Evolutionary conservation across 64 coral and sea anemone species (phyloP), one percentile per base, ranked within the genome.

Genomic region (Acropora tenuis): DNA sequence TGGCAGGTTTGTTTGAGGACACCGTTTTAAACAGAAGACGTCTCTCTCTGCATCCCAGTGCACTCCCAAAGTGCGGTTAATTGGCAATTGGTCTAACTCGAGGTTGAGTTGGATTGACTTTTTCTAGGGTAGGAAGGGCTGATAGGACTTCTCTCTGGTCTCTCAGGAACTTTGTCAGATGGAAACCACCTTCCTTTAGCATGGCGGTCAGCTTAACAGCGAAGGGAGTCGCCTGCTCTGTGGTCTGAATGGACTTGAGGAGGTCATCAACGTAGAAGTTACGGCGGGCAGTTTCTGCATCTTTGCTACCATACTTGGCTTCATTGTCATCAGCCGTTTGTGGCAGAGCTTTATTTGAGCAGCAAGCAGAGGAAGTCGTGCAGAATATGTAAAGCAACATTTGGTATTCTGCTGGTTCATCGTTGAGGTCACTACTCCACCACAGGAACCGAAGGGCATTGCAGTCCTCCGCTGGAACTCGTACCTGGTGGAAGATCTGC

Each of bases 321-420:
- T 91, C 42, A 60, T 91, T 83, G 19, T 91, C 79, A 3, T 84
- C 50, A 6, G 89, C 79, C 5, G 69, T 91, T 73, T 73, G 63
- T 16, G 20, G 44, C 66, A 91, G 41, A 1, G 67, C 79, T 40
- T 84, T 91, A 10, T 84, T 91, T 45, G 69, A 66, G 45, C 89
- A 91, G 74, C 68, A 91, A 4, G 89, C 65, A 0, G 80, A 91
- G 40, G 89, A 91, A 0, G 67, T 84, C 9, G 89, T 79, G 46
- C 89, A 78, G 40, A 91, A 91, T 48, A 91, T 91, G 50, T 91
- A 79, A 11, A 91, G 78, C 2, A 74, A 80, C 78, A 83, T 91
- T n/a, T 91, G 66, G 47, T 75, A 91, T 41, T 91, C 68, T 6
- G 74, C 89, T 4, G 89, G 89, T n/a, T 66, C 63, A 18, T 60